Base-by-base conservation (phyloP, 1,140 invertebrate genomes). In the Calephelis nemesis region DNA sequence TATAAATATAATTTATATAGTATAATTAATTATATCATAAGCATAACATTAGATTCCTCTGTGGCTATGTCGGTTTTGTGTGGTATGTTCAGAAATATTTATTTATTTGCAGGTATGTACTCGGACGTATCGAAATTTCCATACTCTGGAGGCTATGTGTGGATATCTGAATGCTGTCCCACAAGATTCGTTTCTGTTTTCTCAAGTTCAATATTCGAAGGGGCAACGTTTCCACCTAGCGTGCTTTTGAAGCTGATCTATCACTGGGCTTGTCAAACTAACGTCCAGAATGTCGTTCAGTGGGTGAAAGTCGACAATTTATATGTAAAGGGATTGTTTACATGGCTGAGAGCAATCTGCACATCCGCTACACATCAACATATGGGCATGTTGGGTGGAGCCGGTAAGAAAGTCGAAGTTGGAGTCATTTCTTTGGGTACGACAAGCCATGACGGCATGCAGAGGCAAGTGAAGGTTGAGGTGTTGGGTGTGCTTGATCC, bases 401-500 rank as follows among this genome's bases (percentile, higher is more conserved):
- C 92, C 0, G 93, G 93, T 0, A 94, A 93, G 72, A 93, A 93
- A 77, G 94, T 96, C 1, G 95, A 96, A 90, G 94, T 98, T 6
- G 97, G 97, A 11, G 96, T 98, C 0, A 97, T 98, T 64, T 97
- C 96, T 48, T 88, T 98, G n/a, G 97, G 97, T 0, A 97, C 97
- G 0, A 97, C 96, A 0, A 96, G 96, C 1, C 95, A 96, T 71
- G 96, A 97, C 87, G 96, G 96, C 8, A 94, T 95, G 50, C 94
- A 96, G 74, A 93, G 96, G 63, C 96, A 97, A 84, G 96, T 97
- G 0, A 97, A 97, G 88, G 96, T 98, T 7, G 97, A 98, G 91
- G 96, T 98, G 39, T 90, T 98, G 7, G 97, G 97, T 12, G 94
- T 97, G n/a, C 92, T 97, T 40, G 96, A 98, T 88, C 93, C 95